These are phyloP conservation scores for Takifugu flavidus DNA, from an alignment of 2,113 vertebrate genomes.

Conservation along the genomic window DNA sequence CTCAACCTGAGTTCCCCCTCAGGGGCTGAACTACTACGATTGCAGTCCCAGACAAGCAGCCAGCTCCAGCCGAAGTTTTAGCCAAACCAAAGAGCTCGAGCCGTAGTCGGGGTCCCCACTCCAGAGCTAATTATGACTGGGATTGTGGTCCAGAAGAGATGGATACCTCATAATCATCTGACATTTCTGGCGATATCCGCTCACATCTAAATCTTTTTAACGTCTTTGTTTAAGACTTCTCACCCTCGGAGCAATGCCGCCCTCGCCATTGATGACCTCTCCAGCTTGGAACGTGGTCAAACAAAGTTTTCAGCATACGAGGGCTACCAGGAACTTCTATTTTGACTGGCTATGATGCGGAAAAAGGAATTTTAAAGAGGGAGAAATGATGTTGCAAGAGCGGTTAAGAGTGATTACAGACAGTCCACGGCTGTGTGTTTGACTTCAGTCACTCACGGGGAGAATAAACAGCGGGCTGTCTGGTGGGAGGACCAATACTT, in stretches of 20 bases:
- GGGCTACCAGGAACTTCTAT: constrained; percentile 33
- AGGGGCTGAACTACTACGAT: constrained; percentile 54
- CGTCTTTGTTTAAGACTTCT: constrained; percentile 21
- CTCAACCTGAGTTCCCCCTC: constrained; percentile 63
- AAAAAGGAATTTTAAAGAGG: constrained; percentile 20
- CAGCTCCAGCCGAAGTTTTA: constrained; percentile 29
- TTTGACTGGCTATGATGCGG: constrained; percentile 44
- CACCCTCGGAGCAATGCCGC: constrained; percentile 15
- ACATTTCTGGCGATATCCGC: constrained; percentile 18
- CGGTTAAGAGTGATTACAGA: constrained; percentile 54
- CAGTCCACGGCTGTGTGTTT: constrained; percentile 50
- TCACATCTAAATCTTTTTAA: constrained; percentile 17
- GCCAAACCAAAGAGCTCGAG: constrained; percentile 37
- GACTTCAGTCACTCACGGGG: constrained; percentile 59
- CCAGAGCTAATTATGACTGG: constrained; percentile 23
- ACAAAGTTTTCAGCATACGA: constrained; percentile 35
- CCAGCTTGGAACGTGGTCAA: constrained; percentile 21
- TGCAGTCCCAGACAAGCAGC: constrained; percentile 33
- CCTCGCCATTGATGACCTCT: constrained; percentile 21
- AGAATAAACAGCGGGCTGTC: constrained; percentile 63
- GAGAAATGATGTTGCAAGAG: constrained; percentile 36
- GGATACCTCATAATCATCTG: constrained; percentile 23
- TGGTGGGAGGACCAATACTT: constrained; percentile 71
- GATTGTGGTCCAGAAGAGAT: constrained; percentile 20
- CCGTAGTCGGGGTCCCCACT: constrained; percentile 1